Evolutionary conservation across 2,888 invertebrate genomes (phyloP), one percentile per base, ranked within the genome.

Genomic region (Tiphia femorata): DNA sequence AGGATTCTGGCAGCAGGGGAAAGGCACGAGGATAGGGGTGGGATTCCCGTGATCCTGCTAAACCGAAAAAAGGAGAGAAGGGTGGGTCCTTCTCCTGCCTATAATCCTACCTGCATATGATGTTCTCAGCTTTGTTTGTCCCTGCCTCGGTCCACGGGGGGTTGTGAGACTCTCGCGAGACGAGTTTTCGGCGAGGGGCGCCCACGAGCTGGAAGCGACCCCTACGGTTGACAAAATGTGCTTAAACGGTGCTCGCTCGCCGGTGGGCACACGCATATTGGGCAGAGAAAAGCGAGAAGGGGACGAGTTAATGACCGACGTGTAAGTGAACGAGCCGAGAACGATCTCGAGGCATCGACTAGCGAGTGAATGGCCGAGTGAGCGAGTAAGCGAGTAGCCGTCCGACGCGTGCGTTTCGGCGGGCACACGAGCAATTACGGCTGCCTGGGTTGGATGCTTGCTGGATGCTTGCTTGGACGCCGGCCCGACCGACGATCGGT

Each of bases 51-150:
- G 70, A 69, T 75, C 73, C 71, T 70, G 64, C 67, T 70, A 70
- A 75, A 76, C 73, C 72, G 63, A 69, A 75, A 65, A 77, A 78
- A 78, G 77, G 80, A 79, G 73, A n/a, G n/a, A n/a, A n/a, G n/a
- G n/a, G n/a, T n/a, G n/a, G n/a, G n/a, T n/a, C n/a, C n/a, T n/a
- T n/a, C 77, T 74, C 73, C 53, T 64, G 67, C 59, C 70, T 75
- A 75, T 82, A 83, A 83, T 83, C 82, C 82, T 83, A 83, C 82
- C 82, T 83, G 82, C 82, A 77, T 76, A 78, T 75, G 82, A 82
- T 82, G 81, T 78, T 75, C 80, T 75, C 76, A 68, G 75, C 73
- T 72, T 76, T 79, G 77, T 77, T 74, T 73, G 75, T 62, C 64
- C 57, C 58, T 67, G 58, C 61, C 62, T 64, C 70, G 76, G 7